These are phyloP conservation scores for Fragum fragum DNA, from an alignment of 2,888 invertebrate genomes.

Conservation along the genomic window DNA sequence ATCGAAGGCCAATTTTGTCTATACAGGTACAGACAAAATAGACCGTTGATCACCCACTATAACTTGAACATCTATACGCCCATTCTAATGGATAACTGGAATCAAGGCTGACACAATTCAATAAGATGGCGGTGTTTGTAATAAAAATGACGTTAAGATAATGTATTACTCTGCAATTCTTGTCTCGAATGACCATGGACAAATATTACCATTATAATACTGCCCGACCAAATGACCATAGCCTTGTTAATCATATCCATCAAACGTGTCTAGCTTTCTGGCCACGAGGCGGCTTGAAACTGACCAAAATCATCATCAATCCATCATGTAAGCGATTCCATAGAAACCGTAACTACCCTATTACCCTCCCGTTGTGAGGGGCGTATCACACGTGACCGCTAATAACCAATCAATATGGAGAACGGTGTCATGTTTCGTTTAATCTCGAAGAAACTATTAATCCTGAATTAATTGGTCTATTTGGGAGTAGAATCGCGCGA, in stretches of 20 bases:
- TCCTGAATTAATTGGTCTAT: constrained; percentile 60
- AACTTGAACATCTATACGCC: too few relatives aligned
- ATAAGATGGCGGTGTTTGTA: constrained; percentile 12
- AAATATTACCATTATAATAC: constrained; percentile 20
- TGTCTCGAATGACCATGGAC: constrained; percentile 13
- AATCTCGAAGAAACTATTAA: constrained; percentile 60
- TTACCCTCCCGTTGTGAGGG: constrained; percentile 61
- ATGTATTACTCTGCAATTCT: background rate
- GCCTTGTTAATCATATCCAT: constrained; percentile 51
- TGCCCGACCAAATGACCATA: constrained; percentile 17
- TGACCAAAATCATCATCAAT: constrained; percentile 45
- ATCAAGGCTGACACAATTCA: too few relatives aligned
- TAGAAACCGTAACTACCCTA: constrained; percentile 46
- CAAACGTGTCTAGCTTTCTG: constrained; percentile 46
- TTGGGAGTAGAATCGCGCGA: constrained; percentile 19
- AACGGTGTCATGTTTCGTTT: constrained; percentile 57
- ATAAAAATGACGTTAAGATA: constrained; percentile 24
- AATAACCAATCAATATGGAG: constrained; percentile 68
- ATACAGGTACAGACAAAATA: too few relatives aligned
- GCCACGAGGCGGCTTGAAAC: constrained; percentile 23
- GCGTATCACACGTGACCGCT: constrained; percentile 60
- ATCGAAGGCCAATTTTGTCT: too few relatives aligned
- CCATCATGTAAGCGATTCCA: constrained; percentile 56
- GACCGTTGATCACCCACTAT: too few relatives aligned
- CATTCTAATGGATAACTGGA: too few relatives aligned